Evolutionary conservation across 2,113 vertebrate species (phyloP).

Genomic region (Coturnix japonica): DNA sequence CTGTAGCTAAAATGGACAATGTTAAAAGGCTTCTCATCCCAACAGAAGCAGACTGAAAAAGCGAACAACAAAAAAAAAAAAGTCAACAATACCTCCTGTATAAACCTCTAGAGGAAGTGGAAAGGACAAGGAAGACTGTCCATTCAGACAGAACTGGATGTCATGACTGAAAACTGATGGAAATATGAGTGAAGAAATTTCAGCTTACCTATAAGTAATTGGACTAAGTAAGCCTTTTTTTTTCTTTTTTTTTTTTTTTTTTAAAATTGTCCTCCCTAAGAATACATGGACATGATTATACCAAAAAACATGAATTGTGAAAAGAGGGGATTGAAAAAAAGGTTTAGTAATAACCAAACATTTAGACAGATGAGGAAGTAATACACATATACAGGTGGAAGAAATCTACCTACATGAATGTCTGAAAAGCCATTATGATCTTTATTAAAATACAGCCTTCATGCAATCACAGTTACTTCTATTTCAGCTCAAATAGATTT

Average conservation of each 20-base stretch:
- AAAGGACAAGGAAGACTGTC: neutral
- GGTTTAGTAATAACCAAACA: neutral
- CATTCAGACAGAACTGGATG: neutral
- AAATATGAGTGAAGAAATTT: neutral
- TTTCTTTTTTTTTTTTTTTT: neutral
- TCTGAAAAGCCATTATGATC: neutral
- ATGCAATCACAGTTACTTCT: neutral
- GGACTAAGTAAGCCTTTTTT: neutral
- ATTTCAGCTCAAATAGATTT: neutral
- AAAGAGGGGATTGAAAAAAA: neutral
- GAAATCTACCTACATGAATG: neutral
- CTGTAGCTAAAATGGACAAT: neutral
- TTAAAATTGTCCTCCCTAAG: neutral
- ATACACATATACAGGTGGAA: fast-evolving
- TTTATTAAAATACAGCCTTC: neutral
- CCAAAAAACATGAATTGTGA: neutral
- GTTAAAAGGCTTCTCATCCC: neutral
- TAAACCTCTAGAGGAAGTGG: neutral
- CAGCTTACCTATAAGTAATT: neutral
- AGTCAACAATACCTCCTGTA: neutral
- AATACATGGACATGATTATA: neutral
- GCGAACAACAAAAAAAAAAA: neutral
- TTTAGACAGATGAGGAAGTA: neutral
- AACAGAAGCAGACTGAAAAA: neutral
- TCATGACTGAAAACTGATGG: neutral